These are phyloP conservation scores for Colletes gigas DNA, from an alignment of 1,140 invertebrate genomes.

Conservation along the genomic window DNA sequence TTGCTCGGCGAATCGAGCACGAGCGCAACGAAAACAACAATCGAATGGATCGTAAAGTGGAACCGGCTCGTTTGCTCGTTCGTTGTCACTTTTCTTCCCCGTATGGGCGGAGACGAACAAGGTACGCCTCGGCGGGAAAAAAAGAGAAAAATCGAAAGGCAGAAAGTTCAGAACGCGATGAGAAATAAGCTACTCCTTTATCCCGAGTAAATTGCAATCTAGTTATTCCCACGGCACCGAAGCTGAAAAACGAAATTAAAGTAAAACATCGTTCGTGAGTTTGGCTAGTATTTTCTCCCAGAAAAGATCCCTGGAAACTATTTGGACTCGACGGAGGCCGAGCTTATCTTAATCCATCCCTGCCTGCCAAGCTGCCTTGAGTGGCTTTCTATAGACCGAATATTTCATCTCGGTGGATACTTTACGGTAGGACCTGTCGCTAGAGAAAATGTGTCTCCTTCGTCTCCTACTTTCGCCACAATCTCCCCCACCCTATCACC, in stretches of 20 bases:
- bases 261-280: constrained; percentile 26
- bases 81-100: too few relatives aligned
- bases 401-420: constrained; percentile 61
- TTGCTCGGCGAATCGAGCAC: too few relatives aligned
- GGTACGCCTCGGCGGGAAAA: background rate
- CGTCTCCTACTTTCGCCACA: constrained; percentile 19
- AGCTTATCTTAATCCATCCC: constrained; percentile 58
- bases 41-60: too few relatives aligned
- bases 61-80: too few relatives aligned
- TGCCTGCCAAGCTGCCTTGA: constrained; percentile 50
- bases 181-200: background rate
- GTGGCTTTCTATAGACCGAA: constrained; percentile 57
- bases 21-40: too few relatives aligned
- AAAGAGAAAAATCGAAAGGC: background rate
- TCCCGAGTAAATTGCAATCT: background rate
- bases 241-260: constrained; percentile 17
- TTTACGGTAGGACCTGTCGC: constrained; percentile 58
- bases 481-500: background rate
- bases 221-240: background rate
- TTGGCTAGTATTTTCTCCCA: constrained; percentile 16
- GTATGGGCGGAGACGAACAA: background rate
- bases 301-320: constrained; percentile 43
- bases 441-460: constrained; percentile 53
- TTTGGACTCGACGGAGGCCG: constrained; percentile 36
- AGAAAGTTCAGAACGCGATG: background rate